These are phyloP conservation scores for Amphibalanus amphitrite DNA, from an alignment of 1,140 invertebrate species.

Conservation along the genomic window DNA sequence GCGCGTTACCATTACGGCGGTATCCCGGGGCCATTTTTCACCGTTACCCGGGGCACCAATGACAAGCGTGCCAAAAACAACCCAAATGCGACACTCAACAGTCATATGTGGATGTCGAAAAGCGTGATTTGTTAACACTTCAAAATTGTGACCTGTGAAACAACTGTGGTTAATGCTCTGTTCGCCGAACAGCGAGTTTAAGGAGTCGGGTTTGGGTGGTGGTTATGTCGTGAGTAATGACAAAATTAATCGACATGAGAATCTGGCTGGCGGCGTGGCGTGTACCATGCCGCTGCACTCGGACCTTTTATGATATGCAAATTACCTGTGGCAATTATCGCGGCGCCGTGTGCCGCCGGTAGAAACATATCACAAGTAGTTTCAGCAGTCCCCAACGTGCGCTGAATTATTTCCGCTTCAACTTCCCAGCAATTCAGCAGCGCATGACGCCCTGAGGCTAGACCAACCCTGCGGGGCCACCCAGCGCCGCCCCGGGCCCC, in stretches of 20 bases:
- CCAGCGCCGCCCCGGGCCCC: too few species aligned
- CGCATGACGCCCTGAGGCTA: background rate
- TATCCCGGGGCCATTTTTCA: background rate
- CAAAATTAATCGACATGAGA: background rate
- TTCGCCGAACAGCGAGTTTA: background rate
- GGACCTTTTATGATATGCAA: background rate
- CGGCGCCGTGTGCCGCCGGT: background rate
- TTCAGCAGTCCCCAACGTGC: background rate
- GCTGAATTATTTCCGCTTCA: background rate
- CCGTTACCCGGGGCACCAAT: background rate
- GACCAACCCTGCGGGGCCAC: too few species aligned
- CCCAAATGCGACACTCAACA: background rate
- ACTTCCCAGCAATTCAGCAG: background rate
- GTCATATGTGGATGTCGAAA: background rate
- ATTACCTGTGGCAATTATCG: background rate
- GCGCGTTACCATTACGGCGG: background rate
- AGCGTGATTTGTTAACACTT: background rate
- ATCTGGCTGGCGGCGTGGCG: background rate
- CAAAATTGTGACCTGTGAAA: background rate
- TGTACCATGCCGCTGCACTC: background rate
- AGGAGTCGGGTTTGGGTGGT: background rate
- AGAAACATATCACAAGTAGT: background rate
- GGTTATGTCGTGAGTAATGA: background rate
- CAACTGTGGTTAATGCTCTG: background rate
- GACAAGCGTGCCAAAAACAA: background rate